Conservation (phyloP, 2,888 invertebrate species). For the Tipula vernalis region DNA sequence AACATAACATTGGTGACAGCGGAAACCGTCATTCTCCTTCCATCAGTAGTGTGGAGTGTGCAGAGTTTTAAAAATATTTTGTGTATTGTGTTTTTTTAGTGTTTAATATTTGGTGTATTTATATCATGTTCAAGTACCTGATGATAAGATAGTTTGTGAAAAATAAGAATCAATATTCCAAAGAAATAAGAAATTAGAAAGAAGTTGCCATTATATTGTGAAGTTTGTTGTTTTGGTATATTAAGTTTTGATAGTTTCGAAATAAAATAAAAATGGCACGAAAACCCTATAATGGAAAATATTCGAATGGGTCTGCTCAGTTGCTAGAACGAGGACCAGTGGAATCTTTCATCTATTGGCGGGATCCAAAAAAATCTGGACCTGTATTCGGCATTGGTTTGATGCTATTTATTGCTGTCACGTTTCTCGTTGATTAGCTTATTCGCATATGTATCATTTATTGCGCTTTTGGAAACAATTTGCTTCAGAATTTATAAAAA, state of each 20-base stretch:
- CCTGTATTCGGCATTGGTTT: slow-evolving; percentile 85
- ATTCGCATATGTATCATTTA: slow-evolving; percentile 80
- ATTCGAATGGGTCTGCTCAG: slow-evolving; percentile 29
- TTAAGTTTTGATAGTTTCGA: no score
- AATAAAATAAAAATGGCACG: slow-evolving; percentile 26
- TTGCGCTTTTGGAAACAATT: slow-evolving; percentile 74
- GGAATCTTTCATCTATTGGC: slow-evolving; percentile 96
- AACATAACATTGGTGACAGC: no score
- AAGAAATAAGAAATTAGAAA: background rate
- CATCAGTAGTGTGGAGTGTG: slow-evolving; percentile 8
- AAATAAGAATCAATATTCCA: background rate
- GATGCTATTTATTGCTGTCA: slow-evolving; percentile 77
- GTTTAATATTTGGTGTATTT: background rate
- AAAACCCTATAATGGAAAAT: slow-evolving; percentile 27
- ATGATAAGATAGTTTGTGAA: background rate
- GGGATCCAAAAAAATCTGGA: slow-evolving; percentile 88
- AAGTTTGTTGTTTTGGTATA: background rate
- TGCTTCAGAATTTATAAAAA: slow-evolving; percentile 94
- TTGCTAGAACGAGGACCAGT: slow-evolving; percentile 43
- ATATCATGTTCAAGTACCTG: background rate
- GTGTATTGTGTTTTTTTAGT: background rate
- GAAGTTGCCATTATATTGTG: background rate
- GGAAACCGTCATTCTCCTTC: slow-evolving; percentile 7
- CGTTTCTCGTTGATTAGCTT: slow-evolving; percentile 94
- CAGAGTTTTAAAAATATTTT: background rate